A percentile compares a stretch with the other conserved stretches of the same genome.
These are phyloP conservation scores for Phymanthus crucifer DNA, from an alignment of 92 coral and sea anemone genomes.

Conservation along the genomic window DNA sequence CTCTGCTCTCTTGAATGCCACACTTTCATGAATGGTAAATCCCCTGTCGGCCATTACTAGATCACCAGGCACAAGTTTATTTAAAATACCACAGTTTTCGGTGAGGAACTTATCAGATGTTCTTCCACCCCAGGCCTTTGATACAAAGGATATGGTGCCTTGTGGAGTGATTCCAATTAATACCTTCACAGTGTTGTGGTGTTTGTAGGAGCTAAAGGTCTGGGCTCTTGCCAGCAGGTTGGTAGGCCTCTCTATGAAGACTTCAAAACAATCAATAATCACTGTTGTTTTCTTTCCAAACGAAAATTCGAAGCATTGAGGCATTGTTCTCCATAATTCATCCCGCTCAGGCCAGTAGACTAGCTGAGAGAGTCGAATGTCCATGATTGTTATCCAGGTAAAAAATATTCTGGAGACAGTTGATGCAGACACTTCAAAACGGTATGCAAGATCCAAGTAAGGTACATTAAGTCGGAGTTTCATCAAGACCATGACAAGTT, in stretches of 20 bases:
- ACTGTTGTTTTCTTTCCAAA: constrained; percentile 51
- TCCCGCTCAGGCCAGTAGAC: constrained; percentile 53
- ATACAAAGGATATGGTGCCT: not conserved
- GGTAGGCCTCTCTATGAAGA: constrained; percentile 38
- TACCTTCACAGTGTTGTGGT: constrained; percentile 1
- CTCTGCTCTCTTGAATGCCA: too few relatives aligned
- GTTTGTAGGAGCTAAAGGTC: constrained; percentile 43
- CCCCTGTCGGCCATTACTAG: too few relatives aligned
- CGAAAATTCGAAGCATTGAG: constrained; percentile 47
- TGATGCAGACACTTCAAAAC: constrained; percentile 48
- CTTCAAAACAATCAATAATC: constrained; percentile 47
- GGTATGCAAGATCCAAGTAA: constrained; percentile 44
- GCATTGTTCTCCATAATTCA: constrained; percentile 51
- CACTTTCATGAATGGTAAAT: too few relatives aligned
- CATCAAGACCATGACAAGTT: constrained; percentile 47
- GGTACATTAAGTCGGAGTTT: constrained; percentile 50
- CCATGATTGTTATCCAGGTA: constrained; percentile 44
- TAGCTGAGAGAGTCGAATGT: constrained; percentile 40
- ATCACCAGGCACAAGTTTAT: too few relatives aligned
- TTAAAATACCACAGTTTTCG: too few relatives aligned
- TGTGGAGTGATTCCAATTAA: not conserved
- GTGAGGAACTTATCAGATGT: not conserved
- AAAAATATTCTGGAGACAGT: constrained; percentile 49
- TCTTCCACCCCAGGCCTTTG: not conserved
- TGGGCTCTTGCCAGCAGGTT: constrained; percentile 53